Evolutionary conservation across 2,113 vertebrate genomes (phyloP).

Genomic region (Cavia porcellus): DNA sequence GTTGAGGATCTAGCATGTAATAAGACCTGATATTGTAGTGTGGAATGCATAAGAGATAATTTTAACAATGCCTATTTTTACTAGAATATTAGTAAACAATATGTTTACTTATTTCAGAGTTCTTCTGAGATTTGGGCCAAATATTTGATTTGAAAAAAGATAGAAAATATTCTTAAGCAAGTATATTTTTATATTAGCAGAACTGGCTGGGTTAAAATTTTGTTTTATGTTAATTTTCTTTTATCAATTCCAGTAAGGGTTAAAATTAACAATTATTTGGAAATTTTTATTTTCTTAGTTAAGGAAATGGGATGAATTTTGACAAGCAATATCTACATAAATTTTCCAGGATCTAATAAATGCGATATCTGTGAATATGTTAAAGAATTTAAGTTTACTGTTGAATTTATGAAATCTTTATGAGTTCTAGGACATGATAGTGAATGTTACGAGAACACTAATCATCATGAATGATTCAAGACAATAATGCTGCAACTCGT

Average conservation of each 20-base stretch:
- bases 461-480: background rate
- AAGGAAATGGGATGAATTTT: slow-evolving; percentile 17
- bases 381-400: slow-evolving; percentile 4
- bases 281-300: background rate
- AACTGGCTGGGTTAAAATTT: background rate
- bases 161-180: background rate
- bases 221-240: background rate
- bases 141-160: background rate
- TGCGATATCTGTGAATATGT: background rate
- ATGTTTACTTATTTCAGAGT: background rate
- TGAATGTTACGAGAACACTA: background rate
- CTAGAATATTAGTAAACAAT: background rate
- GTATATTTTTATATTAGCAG: background rate
- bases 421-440: background rate
- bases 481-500: background rate
- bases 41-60: background rate
- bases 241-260: background rate
- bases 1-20: background rate
- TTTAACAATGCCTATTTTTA: background rate
- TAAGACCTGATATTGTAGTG: background rate
- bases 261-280: background rate
- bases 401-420: background rate
- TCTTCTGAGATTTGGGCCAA: background rate
- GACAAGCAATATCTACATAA: background rate
- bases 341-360: background rate